Percentiles rank a stretch among this genome's conserved stretches.
Evolutionary conservation across 2,888 invertebrate species (phyloP).

Genomic region (Conomelus anceps): DNA sequence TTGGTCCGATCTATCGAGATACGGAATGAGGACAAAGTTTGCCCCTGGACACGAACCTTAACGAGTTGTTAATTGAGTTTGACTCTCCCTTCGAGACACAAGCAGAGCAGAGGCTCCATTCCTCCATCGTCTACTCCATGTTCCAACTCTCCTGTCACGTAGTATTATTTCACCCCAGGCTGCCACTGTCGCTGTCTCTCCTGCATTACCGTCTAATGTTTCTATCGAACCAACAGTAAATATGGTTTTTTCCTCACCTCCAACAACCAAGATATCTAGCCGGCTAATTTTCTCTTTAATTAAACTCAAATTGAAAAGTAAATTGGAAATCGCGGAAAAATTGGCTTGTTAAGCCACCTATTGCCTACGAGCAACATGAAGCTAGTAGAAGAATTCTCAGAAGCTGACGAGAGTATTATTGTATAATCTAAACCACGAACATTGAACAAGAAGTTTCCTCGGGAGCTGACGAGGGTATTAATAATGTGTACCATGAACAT

Average conservation of each 20-base stretch:
- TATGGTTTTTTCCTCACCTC: neutral
- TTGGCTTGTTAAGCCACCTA: neutral
- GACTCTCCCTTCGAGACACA: neutral
- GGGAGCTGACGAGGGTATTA: too few relatives aligned
- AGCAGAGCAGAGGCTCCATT: neutral
- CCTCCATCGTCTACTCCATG: neutral
- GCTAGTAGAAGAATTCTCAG: too few relatives aligned
- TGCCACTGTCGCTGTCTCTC: neutral
- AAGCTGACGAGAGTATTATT: too few relatives aligned
- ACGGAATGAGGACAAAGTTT: neutral
- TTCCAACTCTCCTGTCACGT: neutral
- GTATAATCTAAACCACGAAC: too few relatives aligned
- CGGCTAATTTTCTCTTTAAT: neutral
- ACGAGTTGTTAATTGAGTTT: conserved; percentile 14
- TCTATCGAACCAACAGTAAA: neutral
- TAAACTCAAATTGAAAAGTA: neutral
- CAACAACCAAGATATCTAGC: neutral
- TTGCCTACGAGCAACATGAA: too few relatives aligned
- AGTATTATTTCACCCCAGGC: neutral
- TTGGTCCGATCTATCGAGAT: neutral
- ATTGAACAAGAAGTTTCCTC: too few relatives aligned
- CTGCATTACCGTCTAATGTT: neutral
- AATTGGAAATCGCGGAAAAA: neutral
- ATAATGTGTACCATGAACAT: too few relatives aligned
- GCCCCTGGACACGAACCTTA: conserved; percentile 9